These are phyloP conservation scores for Holotrichia oblita DNA, from an alignment of 1,140 invertebrate genomes.

Conservation along the genomic window DNA sequence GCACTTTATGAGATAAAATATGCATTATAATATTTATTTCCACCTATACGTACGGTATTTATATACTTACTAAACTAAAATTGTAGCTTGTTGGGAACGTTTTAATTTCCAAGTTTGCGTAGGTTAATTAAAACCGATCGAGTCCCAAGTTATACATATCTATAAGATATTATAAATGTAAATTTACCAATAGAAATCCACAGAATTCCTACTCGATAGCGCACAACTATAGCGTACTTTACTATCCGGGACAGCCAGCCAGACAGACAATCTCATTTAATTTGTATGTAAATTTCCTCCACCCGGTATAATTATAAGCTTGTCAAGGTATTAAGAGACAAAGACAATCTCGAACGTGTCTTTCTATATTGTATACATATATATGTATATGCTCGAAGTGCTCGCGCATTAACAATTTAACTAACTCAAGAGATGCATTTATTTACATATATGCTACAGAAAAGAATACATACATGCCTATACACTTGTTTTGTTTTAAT, in stretches of 20 bases:
- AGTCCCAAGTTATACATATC: neutral
- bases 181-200: neutral
- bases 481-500: too few species aligned
- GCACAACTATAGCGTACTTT: neutral
- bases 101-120: neutral
- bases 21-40: neutral
- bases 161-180: slow-evolving; percentile 15
- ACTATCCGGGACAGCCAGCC: neutral
- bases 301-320: neutral
- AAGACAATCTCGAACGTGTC: too few species aligned
- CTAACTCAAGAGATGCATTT: too few species aligned
- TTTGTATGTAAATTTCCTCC: neutral
- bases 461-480: too few species aligned
- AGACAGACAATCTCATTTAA: neutral
- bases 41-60: neutral
- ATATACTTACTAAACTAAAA: neutral
- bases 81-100: neutral
- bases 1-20: neutral
- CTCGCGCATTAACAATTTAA: too few species aligned
- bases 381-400: too few species aligned
- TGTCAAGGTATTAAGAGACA: neutral
- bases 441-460: too few species aligned
- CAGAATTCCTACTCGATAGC: neutral
- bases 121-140: slow-evolving; percentile 1
- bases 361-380: too few species aligned